Evolutionary conservation across 2,888 invertebrate species (phyloP).

Genomic region (Punctoribates punctum): DNA sequence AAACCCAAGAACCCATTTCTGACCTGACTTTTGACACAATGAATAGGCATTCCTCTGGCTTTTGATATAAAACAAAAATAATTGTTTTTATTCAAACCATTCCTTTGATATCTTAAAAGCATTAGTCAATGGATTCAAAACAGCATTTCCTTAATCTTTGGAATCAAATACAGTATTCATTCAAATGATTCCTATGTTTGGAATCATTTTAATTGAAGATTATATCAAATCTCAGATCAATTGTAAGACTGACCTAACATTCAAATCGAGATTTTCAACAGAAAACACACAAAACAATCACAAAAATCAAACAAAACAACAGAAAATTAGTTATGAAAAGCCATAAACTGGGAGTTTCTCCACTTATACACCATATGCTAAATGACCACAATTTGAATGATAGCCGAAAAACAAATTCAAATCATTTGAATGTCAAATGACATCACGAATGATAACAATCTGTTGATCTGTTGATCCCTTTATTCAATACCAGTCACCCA

Average conservation of each 20-base stretch:
- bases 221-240: slow-evolving; percentile 14
- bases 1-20: background rate
- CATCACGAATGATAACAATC: background rate
- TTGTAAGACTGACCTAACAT: background rate
- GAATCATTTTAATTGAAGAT: background rate
- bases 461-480: background rate
- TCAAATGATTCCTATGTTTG: background rate
- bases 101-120: background rate
- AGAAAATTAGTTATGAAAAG: background rate
- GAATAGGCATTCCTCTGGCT: background rate
- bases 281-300: background rate
- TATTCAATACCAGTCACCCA: background rate
- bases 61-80: slow-evolving; percentile 12
- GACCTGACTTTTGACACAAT: slow-evolving; percentile 3
- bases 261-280: slow-evolving; percentile 20
- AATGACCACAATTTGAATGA: background rate
- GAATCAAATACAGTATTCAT: background rate
- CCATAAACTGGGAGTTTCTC: background rate
- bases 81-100: slow-evolving; percentile 22
- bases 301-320: no score
- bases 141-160: slow-evolving; percentile 24
- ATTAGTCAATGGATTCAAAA: background rate
- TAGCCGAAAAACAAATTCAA: background rate
- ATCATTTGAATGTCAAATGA: background rate
- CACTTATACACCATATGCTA: background rate